A percentile compares a stretch with the other conserved stretches of the same genome.
Conservation (phyloP, 2,113 vertebrate genomes). For the Numenius arquata region DNA sequence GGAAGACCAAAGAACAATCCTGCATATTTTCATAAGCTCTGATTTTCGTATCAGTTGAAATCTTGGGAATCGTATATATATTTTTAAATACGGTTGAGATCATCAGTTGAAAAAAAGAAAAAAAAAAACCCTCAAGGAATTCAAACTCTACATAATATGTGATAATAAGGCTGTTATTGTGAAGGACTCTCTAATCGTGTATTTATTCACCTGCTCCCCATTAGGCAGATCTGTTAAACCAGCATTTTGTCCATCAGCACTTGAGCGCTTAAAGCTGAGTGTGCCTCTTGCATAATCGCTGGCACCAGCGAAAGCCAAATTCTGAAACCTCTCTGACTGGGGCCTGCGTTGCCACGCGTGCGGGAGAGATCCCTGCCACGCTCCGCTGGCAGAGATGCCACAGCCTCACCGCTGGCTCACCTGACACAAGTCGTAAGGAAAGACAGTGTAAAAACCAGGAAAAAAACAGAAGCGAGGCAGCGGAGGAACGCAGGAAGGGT, state of each 20-base stretch:
- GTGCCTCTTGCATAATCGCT: slow-evolving; percentile 72
- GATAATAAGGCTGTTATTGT: slow-evolving; percentile 66
- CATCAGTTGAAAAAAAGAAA: neutral
- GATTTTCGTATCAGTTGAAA: neutral
- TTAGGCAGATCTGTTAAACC: slow-evolving; percentile 71
- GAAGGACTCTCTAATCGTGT: slow-evolving; percentile 59
- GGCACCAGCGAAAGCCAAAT: slow-evolving; percentile 66
- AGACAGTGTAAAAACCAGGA: neutral
- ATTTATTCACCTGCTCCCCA: slow-evolving; percentile 78
- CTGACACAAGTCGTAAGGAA: neutral
- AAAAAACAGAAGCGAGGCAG: neutral
- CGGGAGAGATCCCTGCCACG: neutral
- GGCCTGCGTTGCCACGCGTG: neutral
- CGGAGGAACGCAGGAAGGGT: neutral
- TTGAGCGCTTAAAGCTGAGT: slow-evolving; percentile 69
- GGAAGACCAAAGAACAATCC: neutral
- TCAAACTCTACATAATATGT: slow-evolving; percentile 22
- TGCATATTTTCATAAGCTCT: neutral
- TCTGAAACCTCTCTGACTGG: slow-evolving; percentile 34
- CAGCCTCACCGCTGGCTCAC: neutral
- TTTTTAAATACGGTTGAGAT: slow-evolving; percentile 14
- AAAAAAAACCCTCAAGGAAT: neutral
- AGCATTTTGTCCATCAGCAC: slow-evolving; percentile 77
- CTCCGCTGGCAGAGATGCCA: slow-evolving; percentile 11
- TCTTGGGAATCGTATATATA: neutral